Conservation (phyloP, 2,888 invertebrate species). For the Antitype chi region DNA sequence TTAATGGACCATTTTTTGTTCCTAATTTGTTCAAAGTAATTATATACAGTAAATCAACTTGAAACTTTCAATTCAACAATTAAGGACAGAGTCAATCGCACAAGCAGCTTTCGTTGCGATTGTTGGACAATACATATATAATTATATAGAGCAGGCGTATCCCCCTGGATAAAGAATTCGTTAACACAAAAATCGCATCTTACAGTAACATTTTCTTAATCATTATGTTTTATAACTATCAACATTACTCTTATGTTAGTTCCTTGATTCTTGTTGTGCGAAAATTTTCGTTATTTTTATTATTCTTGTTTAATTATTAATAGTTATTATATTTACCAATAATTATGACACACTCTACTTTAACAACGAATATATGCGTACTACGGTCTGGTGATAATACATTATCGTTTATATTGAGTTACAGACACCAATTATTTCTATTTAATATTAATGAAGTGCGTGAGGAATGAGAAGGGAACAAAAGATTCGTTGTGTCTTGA, state of each 20-base stretch:
- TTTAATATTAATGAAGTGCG: slow-evolving; percentile 76
- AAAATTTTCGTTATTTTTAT: slow-evolving; percentile 83
- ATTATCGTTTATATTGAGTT: slow-evolving; percentile 78
- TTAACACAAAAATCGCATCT: slow-evolving; percentile 67
- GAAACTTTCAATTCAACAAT: slow-evolving; percentile 67
- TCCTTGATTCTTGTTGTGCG: slow-evolving; percentile 89
- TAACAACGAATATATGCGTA: slow-evolving; percentile 82
- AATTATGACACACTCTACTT: slow-evolving; percentile 86
- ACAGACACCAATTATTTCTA: slow-evolving; percentile 88
- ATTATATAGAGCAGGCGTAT: slow-evolving; percentile 61
- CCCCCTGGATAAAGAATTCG: slow-evolving; percentile 53
- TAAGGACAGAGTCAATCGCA: slow-evolving; percentile 61
- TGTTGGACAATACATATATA: slow-evolving; percentile 70
- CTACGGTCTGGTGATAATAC: slow-evolving; percentile 79
- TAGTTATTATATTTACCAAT: slow-evolving; percentile 75
- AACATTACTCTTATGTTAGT: slow-evolving; percentile 86
- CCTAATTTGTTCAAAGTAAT: slow-evolving; percentile 83
- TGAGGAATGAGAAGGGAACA: slow-evolving; percentile 78
- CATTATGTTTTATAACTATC: slow-evolving; percentile 77
- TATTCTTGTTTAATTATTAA: slow-evolving; percentile 75
- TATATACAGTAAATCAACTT: slow-evolving; percentile 81
- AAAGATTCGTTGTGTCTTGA: slow-evolving; percentile 84
- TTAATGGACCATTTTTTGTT: slow-evolving; percentile 89
- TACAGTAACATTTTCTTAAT: slow-evolving; percentile 74
- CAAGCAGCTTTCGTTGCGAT: slow-evolving; percentile 54